Conservation (phyloP, 2,113 vertebrate genomes). For the Aptenodytes forsteri region DNA sequence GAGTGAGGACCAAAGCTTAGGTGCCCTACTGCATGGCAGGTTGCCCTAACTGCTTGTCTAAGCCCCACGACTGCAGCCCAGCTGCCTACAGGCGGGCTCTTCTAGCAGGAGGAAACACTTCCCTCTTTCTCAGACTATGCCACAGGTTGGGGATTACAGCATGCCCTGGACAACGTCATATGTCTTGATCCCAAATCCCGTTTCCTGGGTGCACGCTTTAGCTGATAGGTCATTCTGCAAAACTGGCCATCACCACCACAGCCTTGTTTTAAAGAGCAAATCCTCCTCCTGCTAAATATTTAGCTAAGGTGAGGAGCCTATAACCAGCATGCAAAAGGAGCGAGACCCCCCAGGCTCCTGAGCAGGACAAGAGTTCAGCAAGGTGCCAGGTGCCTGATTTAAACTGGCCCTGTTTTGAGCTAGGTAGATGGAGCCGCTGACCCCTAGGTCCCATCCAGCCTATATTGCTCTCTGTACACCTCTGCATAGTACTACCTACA, state of each 20-base stretch:
- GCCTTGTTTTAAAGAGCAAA: not conserved
- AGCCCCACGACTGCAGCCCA: not conserved
- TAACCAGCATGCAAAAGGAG: not conserved
- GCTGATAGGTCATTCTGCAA: not conserved
- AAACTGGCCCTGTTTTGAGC: not conserved
- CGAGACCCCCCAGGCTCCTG: not conserved
- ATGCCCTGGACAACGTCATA: not conserved
- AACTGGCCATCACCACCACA: not conserved
- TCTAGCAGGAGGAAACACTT: not conserved
- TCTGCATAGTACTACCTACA: not conserved
- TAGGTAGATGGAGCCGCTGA: not conserved
- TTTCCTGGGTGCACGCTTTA: not conserved
- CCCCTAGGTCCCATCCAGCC: not conserved
- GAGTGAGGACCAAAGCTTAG: not conserved
- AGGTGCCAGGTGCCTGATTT: not conserved
- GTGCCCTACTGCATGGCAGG: not conserved
- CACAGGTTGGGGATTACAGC: not conserved
- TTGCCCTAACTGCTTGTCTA: not conserved
- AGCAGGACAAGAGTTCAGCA: not conserved
- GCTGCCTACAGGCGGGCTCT: not conserved
- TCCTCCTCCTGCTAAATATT: not conserved
- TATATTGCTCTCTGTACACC: not conserved
- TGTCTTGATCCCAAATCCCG: not conserved
- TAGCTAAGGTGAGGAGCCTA: not conserved
- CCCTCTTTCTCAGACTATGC: not conserved